phyloP scores from a whole-genome alignment of 2,888 invertebrate species.

The Leptopilina myrica region DNA sequence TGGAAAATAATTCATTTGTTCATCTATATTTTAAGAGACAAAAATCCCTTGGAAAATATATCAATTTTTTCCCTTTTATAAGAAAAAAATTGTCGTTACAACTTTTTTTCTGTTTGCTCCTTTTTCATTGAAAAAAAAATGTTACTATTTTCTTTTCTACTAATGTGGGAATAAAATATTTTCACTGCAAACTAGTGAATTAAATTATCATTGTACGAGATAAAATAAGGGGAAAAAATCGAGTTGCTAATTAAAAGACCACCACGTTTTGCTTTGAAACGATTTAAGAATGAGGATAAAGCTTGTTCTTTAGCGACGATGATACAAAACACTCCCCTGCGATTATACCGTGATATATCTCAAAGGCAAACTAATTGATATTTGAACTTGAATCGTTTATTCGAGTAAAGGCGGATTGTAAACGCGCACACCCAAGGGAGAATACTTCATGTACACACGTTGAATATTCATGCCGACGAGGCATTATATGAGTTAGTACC shows the following conservation, averaged over 20 bases:
- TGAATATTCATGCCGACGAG: conserved; percentile 61
- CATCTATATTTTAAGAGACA: too few relatives aligned
- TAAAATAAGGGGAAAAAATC: neutral
- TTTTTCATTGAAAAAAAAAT: too few relatives aligned
- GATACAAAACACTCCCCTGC: conserved; percentile 13
- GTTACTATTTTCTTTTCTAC: too few relatives aligned
- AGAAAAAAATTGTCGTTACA: too few relatives aligned
- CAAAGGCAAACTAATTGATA: conserved; percentile 57
- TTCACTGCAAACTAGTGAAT: neutral
- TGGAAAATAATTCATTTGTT: too few relatives aligned
- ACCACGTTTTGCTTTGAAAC: conserved; percentile 3
- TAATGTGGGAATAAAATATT: neutral
- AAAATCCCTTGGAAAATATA: too few relatives aligned
- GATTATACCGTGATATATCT: conserved; percentile 22
- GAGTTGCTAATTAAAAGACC: neutral
- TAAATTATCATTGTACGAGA: neutral
- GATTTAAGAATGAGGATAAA: conserved; percentile 1
- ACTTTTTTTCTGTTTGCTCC: too few relatives aligned
- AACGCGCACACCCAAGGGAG: conserved; percentile 29
- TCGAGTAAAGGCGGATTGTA: conserved; percentile 33
- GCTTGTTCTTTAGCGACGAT: conserved; percentile 27
- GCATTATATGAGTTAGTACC: conserved; percentile 55
- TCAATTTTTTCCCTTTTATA: too few relatives aligned
- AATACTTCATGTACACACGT: conserved; percentile 56
- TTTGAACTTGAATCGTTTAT: conserved; percentile 58